Base-by-base conservation (phyloP, 35 echinoderm and acorn worm genomes). In the Ophioderma brevispina region DNA sequence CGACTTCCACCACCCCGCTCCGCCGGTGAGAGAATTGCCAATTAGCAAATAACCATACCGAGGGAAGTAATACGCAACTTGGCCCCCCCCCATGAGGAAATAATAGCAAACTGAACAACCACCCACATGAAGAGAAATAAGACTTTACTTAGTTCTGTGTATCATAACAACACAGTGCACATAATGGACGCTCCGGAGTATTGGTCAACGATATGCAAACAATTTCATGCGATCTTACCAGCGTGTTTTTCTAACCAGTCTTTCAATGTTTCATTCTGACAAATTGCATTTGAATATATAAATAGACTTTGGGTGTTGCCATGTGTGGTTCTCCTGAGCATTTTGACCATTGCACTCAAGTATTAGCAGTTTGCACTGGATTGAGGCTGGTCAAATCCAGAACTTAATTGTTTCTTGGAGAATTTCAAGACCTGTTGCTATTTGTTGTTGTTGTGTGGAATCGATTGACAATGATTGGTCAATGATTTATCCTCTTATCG, bases 221-320 rank as follows among this genome's bases (percentile, higher is more conserved):
- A 86, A 50, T 46, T 46, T 84, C 23, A 89, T 84, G 0, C 83
- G 64, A 33, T 92, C 83, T 89, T 59, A 50, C 59, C 59, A 80
- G 36, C 6, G 70, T 89, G 42, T 92, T 89, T 10, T 78, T 37
- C 37, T 80, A 96, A 76, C 94, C 94, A 96, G 38, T 96, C 94
- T 64, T 96, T 96, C 0, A 96, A 81, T 41, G 90, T 96, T 39
- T 96, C 90, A 35, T 96, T 96, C 76, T 90, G 86, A 92, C 94
- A 96, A 96, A 64, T 42, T 96, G 94, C 94, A 96, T 96, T 80
- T 96, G 94, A 80, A 96, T 96, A 55, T 96, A 96, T 37, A 96
- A 76, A 37, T 92, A 96, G 23, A 92, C 91, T 81, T 64, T 96
- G 19, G 90, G 81, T 31, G 38, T 86, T 1, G 46, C 18, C 18